Evolutionary conservation across 2,113 vertebrate genomes (phyloP), one percentile per base, ranked within the genome.

Genomic region (Oncorhynchus gorbuscha): DNA sequence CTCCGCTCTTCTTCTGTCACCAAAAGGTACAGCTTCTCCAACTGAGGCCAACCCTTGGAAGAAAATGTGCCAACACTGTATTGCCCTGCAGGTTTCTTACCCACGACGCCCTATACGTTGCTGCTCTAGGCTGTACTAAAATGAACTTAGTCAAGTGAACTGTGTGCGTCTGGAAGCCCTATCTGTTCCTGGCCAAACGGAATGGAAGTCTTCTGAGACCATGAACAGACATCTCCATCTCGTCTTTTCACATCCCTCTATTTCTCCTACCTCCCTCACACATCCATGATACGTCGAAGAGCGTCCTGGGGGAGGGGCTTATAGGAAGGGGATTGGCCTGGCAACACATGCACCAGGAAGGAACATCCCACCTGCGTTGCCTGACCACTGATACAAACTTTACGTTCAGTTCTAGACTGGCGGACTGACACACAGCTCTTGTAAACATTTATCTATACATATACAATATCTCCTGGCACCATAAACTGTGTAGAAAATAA

Each of bases 401-500:
- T 90, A 88, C 83, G 86, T 92, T 88, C 89, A 89, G 86, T 85
- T 91, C 88, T 85, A 89, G 73, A 70, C 78, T 85, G 80, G 72
- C 84, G 84, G 78, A 86, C 79, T 75, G 26, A 69, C 5, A 68
- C 84, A 77, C 79, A 78, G 83, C 86, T 86, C 83, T 82, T 88
- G 90, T 91, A 86, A 90, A 92, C 89, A 88, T 75, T 83, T 87
- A 89, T 91, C 85, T 90, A 89, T 87, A 91, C 87, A 85, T 87
- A 72, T 89, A 89, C 87, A 86, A 76, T 69, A 72, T 79, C 45
- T 84, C 68, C 82, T 79, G 81, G 74, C 83, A 71, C 83, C 85
- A 84, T 76, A 85, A 84, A 85, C 76, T 85, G 79, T 84, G 86
- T 55, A n/a, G 78, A 79, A 79, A 90, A 82, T 73, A 77, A 65